Evolutionary conservation across 2,113 vertebrate genomes (phyloP).

Genomic region (Carlito syrichta): DNA sequence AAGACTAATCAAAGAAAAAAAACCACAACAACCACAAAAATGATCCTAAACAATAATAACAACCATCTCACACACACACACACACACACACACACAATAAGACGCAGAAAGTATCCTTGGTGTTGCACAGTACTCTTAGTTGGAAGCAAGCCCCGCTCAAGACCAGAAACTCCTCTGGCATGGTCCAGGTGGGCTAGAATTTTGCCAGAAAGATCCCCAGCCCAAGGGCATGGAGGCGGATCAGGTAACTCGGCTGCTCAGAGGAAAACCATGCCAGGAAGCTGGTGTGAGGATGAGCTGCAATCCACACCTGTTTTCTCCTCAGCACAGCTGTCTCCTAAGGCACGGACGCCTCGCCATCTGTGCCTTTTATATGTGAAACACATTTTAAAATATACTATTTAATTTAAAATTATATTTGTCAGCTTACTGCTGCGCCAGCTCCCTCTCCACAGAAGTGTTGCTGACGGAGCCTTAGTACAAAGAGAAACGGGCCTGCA

Average conservation of each 20-base stretch:
- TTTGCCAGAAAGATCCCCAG: not conserved
- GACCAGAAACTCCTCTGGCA: not conserved
- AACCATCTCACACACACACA: too few relatives aligned
- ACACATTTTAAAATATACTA: slow-evolving; percentile 56
- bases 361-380: slow-evolving; percentile 49
- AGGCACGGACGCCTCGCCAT: not conserved
- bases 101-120: too few relatives aligned
- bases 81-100: too few relatives aligned
- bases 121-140: not conserved
- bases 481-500: not conserved
- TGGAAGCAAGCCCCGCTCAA: not conserved
- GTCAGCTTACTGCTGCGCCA: slow-evolving; percentile 35
- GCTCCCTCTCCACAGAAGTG: not conserved
- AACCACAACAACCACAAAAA: not conserved
- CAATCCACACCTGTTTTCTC: slow-evolving; percentile 1
- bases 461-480: not conserved
- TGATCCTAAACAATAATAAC: not conserved
- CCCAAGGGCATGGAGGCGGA: not conserved
- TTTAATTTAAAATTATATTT: slow-evolving; percentile 66
- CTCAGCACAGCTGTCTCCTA: slow-evolving; percentile 35
- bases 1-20: not conserved
- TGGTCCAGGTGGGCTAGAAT: not conserved
- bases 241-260: not conserved
- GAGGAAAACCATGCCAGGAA: not conserved
- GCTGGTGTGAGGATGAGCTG: not conserved